These are phyloP conservation scores for Apaloderma vittatum DNA, from an alignment of 2,113 vertebrate species.

Conservation along the genomic window DNA sequence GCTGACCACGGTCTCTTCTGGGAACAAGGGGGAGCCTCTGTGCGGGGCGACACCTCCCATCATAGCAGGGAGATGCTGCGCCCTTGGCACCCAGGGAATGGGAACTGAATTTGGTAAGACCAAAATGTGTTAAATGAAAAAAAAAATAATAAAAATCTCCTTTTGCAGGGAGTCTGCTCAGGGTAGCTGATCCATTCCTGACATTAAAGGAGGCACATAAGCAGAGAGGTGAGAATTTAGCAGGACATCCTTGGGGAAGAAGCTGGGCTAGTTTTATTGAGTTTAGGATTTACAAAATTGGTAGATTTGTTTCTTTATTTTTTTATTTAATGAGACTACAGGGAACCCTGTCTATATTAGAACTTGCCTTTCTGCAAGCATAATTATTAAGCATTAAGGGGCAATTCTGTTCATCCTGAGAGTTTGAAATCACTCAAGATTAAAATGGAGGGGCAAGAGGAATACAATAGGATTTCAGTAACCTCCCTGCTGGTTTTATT, in stretches of 20 bases:
- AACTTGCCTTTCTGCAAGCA: not conserved
- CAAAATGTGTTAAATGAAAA: fast-evolving
- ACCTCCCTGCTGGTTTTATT: not conserved
- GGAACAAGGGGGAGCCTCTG: not conserved
- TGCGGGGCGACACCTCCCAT: not conserved
- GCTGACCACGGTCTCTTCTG: not conserved
- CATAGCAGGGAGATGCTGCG: not conserved
- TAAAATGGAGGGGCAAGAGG: not conserved
- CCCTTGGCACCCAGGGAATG: not conserved
- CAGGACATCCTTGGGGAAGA: not conserved
- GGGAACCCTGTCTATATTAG: not conserved
- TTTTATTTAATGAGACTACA: not conserved
- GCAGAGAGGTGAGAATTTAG: not conserved
- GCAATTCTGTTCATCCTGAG: not conserved
- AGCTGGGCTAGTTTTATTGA: not conserved
- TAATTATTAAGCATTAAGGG: not conserved
- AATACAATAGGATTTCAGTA: not conserved
- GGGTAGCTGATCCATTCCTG: not conserved
- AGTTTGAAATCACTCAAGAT: not conserved
- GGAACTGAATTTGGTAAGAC: not conserved
- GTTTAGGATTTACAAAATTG: not conserved
- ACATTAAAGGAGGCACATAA: not conserved
- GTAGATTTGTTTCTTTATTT: not conserved
- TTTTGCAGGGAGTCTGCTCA: not conserved
- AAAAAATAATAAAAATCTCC: not conserved